Conservation (phyloP, 2,888 invertebrate species). For the Cenopis cana region DNA sequence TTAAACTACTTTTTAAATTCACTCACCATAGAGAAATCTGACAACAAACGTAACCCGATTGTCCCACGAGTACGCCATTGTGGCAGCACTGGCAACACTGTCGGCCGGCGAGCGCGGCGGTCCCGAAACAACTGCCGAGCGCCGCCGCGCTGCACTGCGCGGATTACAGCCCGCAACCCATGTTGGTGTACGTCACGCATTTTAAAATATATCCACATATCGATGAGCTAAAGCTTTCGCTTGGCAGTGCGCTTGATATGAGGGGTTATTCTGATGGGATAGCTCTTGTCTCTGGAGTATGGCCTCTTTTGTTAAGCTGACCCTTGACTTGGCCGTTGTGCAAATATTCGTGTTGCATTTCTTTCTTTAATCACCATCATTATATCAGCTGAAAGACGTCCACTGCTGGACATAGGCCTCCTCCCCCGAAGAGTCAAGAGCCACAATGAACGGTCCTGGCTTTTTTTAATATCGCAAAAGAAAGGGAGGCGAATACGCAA, state of each 20-base stretch:
- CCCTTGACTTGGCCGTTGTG: too few relatives aligned
- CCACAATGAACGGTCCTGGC: too few relatives aligned
- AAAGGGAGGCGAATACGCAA: too few relatives aligned
- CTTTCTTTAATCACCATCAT: too few relatives aligned
- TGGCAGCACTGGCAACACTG: conserved; percentile 36
- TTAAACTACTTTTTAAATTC: conserved; percentile 10
- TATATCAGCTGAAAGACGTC: too few relatives aligned
- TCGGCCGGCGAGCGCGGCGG: conserved; percentile 58
- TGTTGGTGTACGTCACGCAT: conserved; percentile 30
- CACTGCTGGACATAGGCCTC: too few relatives aligned
- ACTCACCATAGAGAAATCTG: conserved; percentile 92
- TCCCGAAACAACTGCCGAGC: conserved; percentile 61
- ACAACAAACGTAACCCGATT: conserved; percentile 93
- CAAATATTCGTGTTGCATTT: too few relatives aligned
- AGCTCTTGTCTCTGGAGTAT: too few relatives aligned
- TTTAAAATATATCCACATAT: conserved; percentile 36
- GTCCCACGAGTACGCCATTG: conserved; percentile 93
- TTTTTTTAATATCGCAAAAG: too few relatives aligned
- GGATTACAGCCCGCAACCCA: conserved; percentile 19
- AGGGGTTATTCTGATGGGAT: conserved; percentile 29
- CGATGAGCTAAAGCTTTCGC: conserved; percentile 43
- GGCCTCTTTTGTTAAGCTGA: too few relatives aligned
- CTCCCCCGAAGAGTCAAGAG: too few relatives aligned
- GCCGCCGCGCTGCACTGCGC: conserved; percentile 63
- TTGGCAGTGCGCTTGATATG: conserved; percentile 40